Conservation (phyloP, 2,888 invertebrate species). For the Trissoscelio sp. region DNA sequence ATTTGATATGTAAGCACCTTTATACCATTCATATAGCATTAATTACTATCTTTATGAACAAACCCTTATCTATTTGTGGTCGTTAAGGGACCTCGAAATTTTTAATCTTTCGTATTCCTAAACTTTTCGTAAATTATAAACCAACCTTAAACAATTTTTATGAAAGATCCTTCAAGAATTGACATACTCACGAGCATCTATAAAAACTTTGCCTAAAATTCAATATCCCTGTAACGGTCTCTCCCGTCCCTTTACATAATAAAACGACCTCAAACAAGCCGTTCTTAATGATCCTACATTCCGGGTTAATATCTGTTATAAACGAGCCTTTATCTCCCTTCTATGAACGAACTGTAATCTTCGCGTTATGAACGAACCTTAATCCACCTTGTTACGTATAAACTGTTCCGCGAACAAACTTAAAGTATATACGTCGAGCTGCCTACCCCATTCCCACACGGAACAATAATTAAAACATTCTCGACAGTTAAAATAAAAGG, state of each 20-base stretch:
- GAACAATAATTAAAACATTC: slow-evolving; percentile 25
- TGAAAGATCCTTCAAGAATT: background rate
- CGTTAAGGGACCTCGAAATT: too few relatives aligned
- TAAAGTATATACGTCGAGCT: background rate
- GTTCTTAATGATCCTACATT: slow-evolving; percentile 11
- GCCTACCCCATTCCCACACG: background rate
- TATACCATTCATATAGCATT: too few relatives aligned
- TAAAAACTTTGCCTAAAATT: slow-evolving; percentile 14
- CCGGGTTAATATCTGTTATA: slow-evolving; percentile 19
- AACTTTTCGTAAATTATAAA: too few relatives aligned
- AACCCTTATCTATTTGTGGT: too few relatives aligned
- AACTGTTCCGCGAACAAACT: slow-evolving; percentile 17
- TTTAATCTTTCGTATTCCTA: too few relatives aligned
- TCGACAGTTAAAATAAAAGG: background rate
- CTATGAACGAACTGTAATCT: slow-evolving; percentile 31
- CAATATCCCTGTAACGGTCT: slow-evolving; percentile 10
- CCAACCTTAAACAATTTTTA: too few relatives aligned
- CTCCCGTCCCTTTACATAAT: slow-evolving; percentile 11
- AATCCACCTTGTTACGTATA: slow-evolving; percentile 25
- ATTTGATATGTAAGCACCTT: too few relatives aligned
- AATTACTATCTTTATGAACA: too few relatives aligned
- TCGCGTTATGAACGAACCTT: slow-evolving; percentile 27
- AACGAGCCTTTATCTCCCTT: slow-evolving; percentile 24
- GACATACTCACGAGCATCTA: background rate
- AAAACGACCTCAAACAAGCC: slow-evolving; percentile 6